A percentile compares a stretch with the other conserved stretches of the same genome.
phyloP scores from a whole-genome alignment of 2,888 invertebrate genomes.

The Panzeria rudis region DNA sequence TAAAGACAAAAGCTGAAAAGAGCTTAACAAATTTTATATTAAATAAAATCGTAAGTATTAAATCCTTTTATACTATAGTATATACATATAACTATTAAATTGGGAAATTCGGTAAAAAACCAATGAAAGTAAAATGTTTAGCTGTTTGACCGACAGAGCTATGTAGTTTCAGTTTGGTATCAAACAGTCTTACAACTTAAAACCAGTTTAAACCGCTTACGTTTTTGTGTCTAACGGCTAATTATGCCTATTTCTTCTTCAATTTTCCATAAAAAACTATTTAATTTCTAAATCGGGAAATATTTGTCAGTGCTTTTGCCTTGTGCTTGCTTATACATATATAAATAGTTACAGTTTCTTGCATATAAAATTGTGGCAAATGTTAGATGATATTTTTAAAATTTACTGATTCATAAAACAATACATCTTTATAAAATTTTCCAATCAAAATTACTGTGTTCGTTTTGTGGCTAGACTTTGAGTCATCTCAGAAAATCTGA shows the following conservation, averaged over 20 bases:
- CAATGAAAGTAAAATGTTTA: slow-evolving; percentile 36
- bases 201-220: slow-evolving; percentile 59
- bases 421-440: not conserved
- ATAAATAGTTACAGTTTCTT: not conserved
- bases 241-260: slow-evolving; percentile 14
- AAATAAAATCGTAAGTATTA: slow-evolving; percentile 46
- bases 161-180: slow-evolving; percentile 5
- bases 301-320: not conserved
- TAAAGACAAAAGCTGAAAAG: not conserved
- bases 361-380: not conserved
- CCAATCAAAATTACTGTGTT: not conserved
- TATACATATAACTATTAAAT: not conserved
- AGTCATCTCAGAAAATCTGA: slow-evolving; percentile 63
- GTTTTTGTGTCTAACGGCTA: slow-evolving; percentile 48
- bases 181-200: not conserved
- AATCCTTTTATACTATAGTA: not conserved
- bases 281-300: slow-evolving; percentile 7
- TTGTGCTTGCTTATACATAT: not conserved
- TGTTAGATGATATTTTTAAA: not conserved
- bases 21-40: not conserved
- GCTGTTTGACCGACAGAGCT: not conserved
- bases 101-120: slow-evolving; percentile 29
- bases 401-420: not conserved
- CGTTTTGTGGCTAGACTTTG: slow-evolving; percentile 53
- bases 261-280: slow-evolving; percentile 24